Percentiles rank a stretch among this genome's conserved stretches.
Conservation (phyloP, 2,888 invertebrate genomes). For the Conistra vaccinii region DNA sequence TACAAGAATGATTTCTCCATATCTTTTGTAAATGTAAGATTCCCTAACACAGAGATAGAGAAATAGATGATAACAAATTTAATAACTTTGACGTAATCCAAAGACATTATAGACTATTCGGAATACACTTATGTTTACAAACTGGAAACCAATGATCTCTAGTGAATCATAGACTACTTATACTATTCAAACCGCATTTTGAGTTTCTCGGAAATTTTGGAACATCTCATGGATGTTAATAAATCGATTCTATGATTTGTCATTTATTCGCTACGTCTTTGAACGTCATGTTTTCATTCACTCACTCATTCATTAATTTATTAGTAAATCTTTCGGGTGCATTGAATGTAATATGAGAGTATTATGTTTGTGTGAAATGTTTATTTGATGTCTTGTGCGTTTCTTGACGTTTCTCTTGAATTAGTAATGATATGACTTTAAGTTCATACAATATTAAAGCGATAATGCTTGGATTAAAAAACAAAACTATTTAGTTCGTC, state of each 20-base stretch:
- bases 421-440: not conserved
- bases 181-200: not conserved
- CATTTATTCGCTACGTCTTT: constrained; percentile 17
- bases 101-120: constrained; percentile 2
- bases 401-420: not conserved
- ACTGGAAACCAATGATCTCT: constrained; percentile 1
- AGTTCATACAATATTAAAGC: too few species aligned
- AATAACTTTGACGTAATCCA: not conserved
- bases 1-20: not conserved
- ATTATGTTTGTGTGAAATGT: not conserved
- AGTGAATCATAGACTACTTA: not conserved
- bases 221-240: not conserved
- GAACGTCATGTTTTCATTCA: constrained; percentile 24
- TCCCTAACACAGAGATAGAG: not conserved
- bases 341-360: not conserved
- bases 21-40: not conserved
- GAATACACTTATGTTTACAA: not conserved
- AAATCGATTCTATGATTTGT: not conserved
- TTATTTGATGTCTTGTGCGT: not conserved
- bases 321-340: constrained; percentile 2
- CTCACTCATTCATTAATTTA: constrained; percentile 11
- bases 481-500: too few species aligned
- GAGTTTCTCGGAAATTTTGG: constrained; percentile 4
- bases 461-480: too few species aligned
- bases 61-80: not conserved